A percentile compares a stretch with the other conserved stretches of the same genome.
These are phyloP conservation scores for Buphagus erythrorhynchus DNA, from an alignment of 2,797 vertebrate species.

Conservation along the genomic window DNA sequence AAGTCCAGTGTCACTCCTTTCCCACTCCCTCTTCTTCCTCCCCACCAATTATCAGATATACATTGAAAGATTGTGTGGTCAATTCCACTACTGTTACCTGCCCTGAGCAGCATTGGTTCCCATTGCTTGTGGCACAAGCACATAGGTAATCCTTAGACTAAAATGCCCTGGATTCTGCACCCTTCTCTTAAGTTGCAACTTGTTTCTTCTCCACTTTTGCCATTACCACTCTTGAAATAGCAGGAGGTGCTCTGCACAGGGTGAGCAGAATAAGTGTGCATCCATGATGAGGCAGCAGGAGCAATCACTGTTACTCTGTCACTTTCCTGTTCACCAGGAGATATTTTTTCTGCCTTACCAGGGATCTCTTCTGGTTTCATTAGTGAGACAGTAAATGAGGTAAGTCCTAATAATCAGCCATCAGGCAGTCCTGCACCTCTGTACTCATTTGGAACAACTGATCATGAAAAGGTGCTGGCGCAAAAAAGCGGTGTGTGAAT, in stretches of 20 bases:
- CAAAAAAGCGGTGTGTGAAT: rapidly evolving
- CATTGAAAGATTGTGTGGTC: background rate
- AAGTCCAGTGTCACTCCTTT: background rate
- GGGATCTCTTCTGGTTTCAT: background rate
- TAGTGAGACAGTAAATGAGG: background rate
- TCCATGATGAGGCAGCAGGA: background rate
- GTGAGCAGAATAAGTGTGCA: background rate
- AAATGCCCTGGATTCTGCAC: background rate
- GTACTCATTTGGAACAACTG: background rate
- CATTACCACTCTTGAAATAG: background rate
- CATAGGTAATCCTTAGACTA: background rate
- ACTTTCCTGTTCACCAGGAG: background rate
- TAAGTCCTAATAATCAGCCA: background rate
- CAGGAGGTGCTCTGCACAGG: background rate
- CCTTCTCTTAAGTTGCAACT: background rate
- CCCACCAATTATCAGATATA: background rate
- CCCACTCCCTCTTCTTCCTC: background rate
- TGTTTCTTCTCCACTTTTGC: background rate
- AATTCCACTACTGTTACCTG: background rate
- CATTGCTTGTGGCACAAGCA: background rate
- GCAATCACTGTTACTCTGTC: background rate
- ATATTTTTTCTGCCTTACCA: background rate
- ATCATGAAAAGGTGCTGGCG: background rate
- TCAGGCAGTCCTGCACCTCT: background rate
- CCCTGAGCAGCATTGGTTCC: background rate